Base-by-base conservation (phyloP, 2,797 vertebrate genomes). In the Sylvia borin region DNA sequence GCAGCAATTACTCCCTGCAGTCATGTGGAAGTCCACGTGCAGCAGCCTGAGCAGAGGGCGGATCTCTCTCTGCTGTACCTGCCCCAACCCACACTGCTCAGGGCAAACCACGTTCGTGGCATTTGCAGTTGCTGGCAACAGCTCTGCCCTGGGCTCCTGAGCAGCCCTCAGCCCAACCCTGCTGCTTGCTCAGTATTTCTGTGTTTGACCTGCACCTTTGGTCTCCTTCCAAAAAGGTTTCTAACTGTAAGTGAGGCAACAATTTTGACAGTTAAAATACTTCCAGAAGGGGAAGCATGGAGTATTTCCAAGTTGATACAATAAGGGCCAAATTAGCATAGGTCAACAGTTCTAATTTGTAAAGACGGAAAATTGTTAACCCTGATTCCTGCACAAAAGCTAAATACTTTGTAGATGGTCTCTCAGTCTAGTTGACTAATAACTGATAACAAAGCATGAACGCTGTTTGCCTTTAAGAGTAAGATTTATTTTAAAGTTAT, bases 241-340 rank as follows among this genome's bases (percentile, higher is more conserved):
- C 68, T 71, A 77, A 65, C 81, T 32, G 58, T 54, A 93, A 75
- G 54, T 2, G 2, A 88, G 27, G 76, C 64, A 95, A 77, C 90
- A 68, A 95, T 86, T 93, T 77, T 65, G 91, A 84, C 79, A 88
- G 81, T 88, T 79, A 90, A 90, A 96, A 95, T 43, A 70, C 62
- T 90, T 94, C 71, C 83, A 86, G 81, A 71, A 83, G n/a, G 50
- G 64, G 64, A 95, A 91, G 42, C 0, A 1, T 47, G 36, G 72
- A 94, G 47, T 87, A 70, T 62, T 88, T 95, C 71, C 89, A 90
- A 67, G 57, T 17, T 51, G 74, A 93, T 61, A 76, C 60, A 96
- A 15, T 43, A 93, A 81, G 64, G 91, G 78, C 77, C 68, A 93
- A 91, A 92, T 85, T 88, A 88, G 81, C 55, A 64, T 55, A 74